Conservation (phyloP, 2,888 invertebrate genomes). For the Anarsia innoxiella region DNA sequence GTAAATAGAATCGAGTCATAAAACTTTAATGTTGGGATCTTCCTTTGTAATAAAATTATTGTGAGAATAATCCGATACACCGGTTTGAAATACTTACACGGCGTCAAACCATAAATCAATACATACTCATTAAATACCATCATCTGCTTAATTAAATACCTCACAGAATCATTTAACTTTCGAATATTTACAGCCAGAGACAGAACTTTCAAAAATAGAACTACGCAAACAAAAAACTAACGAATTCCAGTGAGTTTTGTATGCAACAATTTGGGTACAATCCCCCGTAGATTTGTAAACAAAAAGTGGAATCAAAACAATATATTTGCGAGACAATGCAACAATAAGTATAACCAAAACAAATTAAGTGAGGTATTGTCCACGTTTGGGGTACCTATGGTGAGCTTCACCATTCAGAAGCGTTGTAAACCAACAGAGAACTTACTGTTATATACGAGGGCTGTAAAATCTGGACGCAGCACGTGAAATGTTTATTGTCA, state of each 20-base stretch:
- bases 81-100: too few relatives aligned
- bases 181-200: too few relatives aligned
- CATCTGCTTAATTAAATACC: too few relatives aligned
- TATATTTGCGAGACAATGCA: constrained; percentile 45
- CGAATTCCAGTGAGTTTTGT: neutral
- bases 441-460: constrained; percentile 43
- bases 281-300: constrained; percentile 35
- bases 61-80: too few relatives aligned
- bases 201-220: too few relatives aligned
- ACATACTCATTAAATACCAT: too few relatives aligned
- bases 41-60: too few relatives aligned
- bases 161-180: too few relatives aligned
- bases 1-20: constrained; percentile 6
- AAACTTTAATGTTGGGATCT: constrained; percentile 4
- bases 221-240: constrained; percentile 1
- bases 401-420: constrained; percentile 56
- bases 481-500: constrained; percentile 24
- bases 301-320: constrained; percentile 41
- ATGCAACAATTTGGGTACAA: constrained; percentile 12
- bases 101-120: too few relatives aligned
- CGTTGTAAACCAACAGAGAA: constrained; percentile 42
- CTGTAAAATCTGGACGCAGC: constrained; percentile 48
- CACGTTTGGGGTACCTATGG: constrained; percentile 24
- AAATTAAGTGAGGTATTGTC: constrained; percentile 48
- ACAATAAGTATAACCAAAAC: constrained; percentile 65